Conservation (phyloP, 2,797 vertebrate species). For the Otolemur crassicaudatus region DNA sequence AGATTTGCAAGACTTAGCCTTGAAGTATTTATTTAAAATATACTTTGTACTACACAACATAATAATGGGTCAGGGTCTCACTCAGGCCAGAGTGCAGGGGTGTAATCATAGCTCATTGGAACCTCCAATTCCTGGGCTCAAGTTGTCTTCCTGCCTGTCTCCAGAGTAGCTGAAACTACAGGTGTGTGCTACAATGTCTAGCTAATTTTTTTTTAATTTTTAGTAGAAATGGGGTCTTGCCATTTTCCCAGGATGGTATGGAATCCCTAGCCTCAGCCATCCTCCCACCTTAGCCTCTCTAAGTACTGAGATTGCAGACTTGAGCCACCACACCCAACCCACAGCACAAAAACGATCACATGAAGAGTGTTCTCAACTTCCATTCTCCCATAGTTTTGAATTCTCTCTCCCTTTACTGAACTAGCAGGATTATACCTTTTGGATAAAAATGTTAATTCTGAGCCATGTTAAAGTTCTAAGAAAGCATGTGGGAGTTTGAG, state of each 20-base stretch:
- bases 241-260: not conserved
- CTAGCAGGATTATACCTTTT: not conserved
- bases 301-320: not conserved
- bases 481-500: not conserved
- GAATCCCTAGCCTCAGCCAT: not conserved
- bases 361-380: not conserved
- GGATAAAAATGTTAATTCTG: slow-evolving; percentile 29
- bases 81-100: not conserved
- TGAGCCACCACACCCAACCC: not conserved
- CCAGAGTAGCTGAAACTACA: not conserved
- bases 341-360: not conserved
- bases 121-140: not conserved
- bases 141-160: not conserved
- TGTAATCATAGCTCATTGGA: not conserved
- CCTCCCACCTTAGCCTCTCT: not conserved
- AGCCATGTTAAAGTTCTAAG: not conserved
- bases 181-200: not conserved
- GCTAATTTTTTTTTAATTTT: not conserved
- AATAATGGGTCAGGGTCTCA: not conserved
- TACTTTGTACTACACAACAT: not conserved
- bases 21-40: slow-evolving; percentile 24
- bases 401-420: not conserved
- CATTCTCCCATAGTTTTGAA: not conserved
- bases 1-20: not conserved
- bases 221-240: not conserved